Conservation (phyloP, 1,140 invertebrate species). For the Hyles euphorbiae region DNA sequence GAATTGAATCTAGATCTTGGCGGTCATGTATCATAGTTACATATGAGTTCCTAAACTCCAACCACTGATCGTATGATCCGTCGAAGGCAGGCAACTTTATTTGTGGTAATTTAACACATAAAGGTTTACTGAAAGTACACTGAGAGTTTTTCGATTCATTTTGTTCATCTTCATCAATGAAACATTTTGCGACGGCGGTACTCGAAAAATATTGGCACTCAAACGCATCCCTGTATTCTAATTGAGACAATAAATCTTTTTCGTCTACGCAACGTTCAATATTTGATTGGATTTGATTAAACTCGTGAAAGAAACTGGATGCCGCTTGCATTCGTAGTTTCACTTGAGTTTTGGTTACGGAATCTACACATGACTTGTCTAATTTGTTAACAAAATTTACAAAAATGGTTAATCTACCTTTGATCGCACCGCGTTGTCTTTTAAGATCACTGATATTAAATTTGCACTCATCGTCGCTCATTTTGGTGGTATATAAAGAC, state of each 20-base stretch:
- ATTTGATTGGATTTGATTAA: background rate
- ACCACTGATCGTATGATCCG: slow-evolving; percentile 25
- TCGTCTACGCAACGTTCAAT: background rate
- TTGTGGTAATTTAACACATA: slow-evolving; percentile 15
- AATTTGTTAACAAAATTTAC: background rate
- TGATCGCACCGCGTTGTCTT: background rate
- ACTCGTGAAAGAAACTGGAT: background rate
- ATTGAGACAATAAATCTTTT: background rate
- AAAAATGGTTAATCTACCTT: slow-evolving; percentile 1
- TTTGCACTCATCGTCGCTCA: slow-evolving; percentile 1
- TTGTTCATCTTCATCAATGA: background rate
- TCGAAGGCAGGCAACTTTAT: slow-evolving; percentile 21
- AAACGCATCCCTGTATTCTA: background rate
- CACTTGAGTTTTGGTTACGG: background rate
- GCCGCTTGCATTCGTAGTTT: background rate
- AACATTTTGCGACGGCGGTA: background rate
- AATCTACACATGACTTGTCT: background rate
- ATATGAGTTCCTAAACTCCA: slow-evolving; percentile 24
- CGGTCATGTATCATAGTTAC: slow-evolving; percentile 21
- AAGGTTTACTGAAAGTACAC: background rate
- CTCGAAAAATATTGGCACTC: background rate
- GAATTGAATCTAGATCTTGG: slow-evolving; percentile 17
- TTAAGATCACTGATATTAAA: slow-evolving; percentile 3
- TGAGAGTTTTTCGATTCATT: background rate
- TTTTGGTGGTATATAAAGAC: slow-evolving; percentile 11